phyloP scores from a whole-genome alignment of 2,113 vertebrate genomes.

The Phocoena sinus region DNA sequence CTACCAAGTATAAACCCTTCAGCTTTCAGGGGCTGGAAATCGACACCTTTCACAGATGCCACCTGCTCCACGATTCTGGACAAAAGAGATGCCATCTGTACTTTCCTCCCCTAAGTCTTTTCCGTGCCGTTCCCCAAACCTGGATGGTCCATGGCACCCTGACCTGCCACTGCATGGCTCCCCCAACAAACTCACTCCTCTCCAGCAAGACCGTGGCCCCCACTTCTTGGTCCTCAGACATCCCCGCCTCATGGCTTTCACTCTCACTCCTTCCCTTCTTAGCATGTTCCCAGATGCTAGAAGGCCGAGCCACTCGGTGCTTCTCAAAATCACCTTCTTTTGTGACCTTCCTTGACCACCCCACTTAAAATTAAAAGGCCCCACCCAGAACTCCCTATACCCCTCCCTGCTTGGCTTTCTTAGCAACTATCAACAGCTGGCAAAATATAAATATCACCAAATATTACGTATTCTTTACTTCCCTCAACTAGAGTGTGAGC shows the following conservation, averaged over 20 bases:
- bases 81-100: accelerated
- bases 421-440: accelerated
- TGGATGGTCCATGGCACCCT: background rate
- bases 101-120: background rate
- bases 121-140: accelerated
- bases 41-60: accelerated
- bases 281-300: accelerated
- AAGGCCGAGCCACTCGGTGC: background rate
- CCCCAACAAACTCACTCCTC: background rate
- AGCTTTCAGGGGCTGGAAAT: accelerated
- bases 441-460: accelerated
- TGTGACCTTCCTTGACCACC: accelerated
- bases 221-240: accelerated
- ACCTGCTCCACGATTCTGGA: accelerated
- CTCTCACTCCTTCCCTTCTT: background rate
- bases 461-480: accelerated
- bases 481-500: accelerated
- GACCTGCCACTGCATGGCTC: accelerated
- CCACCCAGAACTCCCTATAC: background rate
- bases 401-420: background rate
- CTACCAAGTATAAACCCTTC: accelerated
- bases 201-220: too few relatives aligned
- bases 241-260: accelerated
- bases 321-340: background rate
- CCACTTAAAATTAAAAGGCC: background rate